Evolutionary conservation across 2,797 vertebrate species (phyloP).

Genomic region (Falco berigora): DNA sequence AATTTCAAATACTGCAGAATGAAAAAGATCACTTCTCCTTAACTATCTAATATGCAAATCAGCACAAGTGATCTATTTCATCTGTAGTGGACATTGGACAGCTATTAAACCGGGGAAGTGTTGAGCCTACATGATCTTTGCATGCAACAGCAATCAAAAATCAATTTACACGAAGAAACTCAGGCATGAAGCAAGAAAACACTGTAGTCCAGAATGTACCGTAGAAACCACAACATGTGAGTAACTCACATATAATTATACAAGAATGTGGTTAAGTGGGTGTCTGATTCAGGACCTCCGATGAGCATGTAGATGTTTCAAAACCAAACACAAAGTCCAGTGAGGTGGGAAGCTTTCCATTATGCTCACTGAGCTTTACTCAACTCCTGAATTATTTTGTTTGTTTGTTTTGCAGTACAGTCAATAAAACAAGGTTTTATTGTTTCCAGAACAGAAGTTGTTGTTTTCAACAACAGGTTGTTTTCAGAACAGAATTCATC

Average conservation of each 20-base stretch:
- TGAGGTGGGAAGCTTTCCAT: background rate
- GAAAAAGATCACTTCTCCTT: background rate
- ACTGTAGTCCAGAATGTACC: background rate
- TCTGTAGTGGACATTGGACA: background rate
- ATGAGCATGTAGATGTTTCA: background rate
- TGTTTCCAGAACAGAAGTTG: background rate
- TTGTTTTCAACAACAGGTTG: background rate
- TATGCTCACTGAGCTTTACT: background rate
- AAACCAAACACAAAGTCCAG: background rate
- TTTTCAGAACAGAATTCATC: background rate
- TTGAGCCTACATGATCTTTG: background rate
- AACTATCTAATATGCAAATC: background rate
- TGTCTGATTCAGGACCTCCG: background rate
- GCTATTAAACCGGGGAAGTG: background rate
- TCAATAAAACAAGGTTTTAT: background rate
- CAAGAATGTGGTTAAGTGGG: background rate
- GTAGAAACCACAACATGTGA: background rate
- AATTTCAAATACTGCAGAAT: background rate
- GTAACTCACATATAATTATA: background rate
- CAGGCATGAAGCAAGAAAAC: background rate
- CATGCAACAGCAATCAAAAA: background rate
- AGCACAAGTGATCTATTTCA: background rate
- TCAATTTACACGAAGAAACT: background rate
- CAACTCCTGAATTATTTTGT: background rate
- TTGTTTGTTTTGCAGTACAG: background rate